Percentiles rank a stretch among this genome's conserved stretches.
These are phyloP conservation scores for Penaeus japonicus DNA, from an alignment of 1,140 invertebrate species.

Conservation along the genomic window DNA sequence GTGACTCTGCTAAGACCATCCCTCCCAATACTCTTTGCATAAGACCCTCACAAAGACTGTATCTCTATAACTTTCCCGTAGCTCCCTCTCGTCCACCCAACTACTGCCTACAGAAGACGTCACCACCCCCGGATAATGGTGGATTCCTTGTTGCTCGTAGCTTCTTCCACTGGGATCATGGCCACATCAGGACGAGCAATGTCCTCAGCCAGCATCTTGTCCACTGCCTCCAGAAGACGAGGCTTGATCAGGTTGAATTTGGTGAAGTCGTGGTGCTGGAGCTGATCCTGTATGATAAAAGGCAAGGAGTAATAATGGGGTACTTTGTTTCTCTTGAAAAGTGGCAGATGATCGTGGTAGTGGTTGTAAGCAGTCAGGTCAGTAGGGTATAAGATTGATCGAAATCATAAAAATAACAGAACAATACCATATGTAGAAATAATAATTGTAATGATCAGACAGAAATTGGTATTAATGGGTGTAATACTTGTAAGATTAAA, in stretches of 20 bases:
- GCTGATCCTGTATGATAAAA: slow-evolving; percentile 66
- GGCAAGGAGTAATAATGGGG: slow-evolving; percentile 31
- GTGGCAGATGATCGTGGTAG: not conserved
- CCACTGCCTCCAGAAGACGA: slow-evolving; percentile 91
- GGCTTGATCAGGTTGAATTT: slow-evolving; percentile 95
- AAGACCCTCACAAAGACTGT: too few species aligned
- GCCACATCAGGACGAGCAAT: slow-evolving; percentile 95
- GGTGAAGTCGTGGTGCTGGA: slow-evolving; percentile 92
- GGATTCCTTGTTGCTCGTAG: slow-evolving; percentile 62
- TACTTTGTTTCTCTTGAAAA: not conserved
- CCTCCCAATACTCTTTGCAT: too few species aligned
- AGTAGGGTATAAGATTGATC: too few species aligned
- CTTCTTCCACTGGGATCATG: slow-evolving; percentile 91
- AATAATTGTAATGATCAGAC: too few species aligned
- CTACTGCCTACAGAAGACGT: too few species aligned
- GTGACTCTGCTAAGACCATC: too few species aligned
- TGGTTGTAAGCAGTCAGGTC: not conserved
- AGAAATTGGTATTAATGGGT: too few species aligned
- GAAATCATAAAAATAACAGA: too few species aligned
- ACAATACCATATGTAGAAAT: too few species aligned
- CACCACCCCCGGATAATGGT: slow-evolving; percentile 35
- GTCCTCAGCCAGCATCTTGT: slow-evolving; percentile 95
- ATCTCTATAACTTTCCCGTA: too few species aligned
- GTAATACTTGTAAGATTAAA: too few species aligned
- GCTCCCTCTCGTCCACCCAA: too few species aligned